These are phyloP conservation scores for Yponomeuta malinellus DNA, from an alignment of 2,888 invertebrate species.

Conservation along the genomic window DNA sequence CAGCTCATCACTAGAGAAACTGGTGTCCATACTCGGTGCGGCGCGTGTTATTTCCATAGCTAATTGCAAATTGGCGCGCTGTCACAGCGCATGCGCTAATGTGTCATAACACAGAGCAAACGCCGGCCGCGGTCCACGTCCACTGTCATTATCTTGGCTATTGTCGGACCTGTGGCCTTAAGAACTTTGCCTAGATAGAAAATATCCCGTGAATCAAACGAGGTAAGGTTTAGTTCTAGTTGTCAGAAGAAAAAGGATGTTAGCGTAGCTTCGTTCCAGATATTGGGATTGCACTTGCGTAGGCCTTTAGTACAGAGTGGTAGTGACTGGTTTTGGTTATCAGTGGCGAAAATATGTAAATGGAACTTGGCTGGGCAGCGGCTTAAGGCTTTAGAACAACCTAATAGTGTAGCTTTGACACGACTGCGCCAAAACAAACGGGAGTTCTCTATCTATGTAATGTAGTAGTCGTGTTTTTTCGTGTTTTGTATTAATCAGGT, in stretches of 20 bases:
- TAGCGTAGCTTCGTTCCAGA: too few species aligned
- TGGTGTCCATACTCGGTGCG: constrained; percentile 15
- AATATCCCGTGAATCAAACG: too few species aligned
- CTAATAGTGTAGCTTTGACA: not conserved
- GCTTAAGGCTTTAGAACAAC: not conserved
- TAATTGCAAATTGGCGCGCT: constrained; percentile 70
- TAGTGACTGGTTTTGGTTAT: too few species aligned
- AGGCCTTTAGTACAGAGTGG: too few species aligned
- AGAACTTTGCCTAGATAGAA: not conserved
- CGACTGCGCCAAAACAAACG: too few species aligned
- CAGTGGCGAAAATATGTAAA: too few species aligned
- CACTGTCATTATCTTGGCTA: constrained; percentile 22
- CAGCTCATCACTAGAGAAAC: constrained; percentile 26
- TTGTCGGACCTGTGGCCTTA: not conserved
- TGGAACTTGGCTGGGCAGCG: not conserved
- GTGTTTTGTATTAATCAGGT: too few species aligned
- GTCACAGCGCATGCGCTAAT: constrained; percentile 67
- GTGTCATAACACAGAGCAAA: constrained; percentile 55
- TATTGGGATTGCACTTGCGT: too few species aligned
- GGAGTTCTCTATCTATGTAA: too few species aligned
- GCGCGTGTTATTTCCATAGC: constrained; percentile 63
- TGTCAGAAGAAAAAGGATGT: too few species aligned
- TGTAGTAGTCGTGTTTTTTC: too few species aligned
- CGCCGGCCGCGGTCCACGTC: constrained; percentile 32
- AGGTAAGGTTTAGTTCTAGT: too few species aligned